Conservation (phyloP, 2,888 invertebrate genomes). For the Oxyteleia sp. region DNA sequence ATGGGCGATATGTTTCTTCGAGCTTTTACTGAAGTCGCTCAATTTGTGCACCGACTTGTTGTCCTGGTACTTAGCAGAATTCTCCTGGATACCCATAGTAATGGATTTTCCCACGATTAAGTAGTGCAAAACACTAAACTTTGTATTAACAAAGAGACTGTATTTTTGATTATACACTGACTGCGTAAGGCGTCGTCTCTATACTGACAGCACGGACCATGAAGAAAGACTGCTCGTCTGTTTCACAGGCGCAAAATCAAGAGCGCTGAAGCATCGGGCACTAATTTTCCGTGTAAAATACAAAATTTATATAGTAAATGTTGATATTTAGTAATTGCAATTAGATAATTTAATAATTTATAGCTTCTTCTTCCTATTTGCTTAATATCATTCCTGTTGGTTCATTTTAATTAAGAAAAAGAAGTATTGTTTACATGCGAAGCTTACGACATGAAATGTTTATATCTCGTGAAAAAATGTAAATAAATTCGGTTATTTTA, state of each 20-base stretch:
- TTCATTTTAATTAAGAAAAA: conserved; percentile 16
- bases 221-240: conserved; percentile 23
- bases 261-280: conserved; percentile 26
- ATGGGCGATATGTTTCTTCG: conserved; percentile 1
- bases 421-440: conserved; percentile 4
- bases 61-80: neutral
- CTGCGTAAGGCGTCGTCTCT: neutral
- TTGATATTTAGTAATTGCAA: neutral
- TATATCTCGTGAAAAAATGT: conserved; percentile 36
- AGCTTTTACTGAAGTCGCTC: conserved; percentile 2
- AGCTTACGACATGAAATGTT: neutral
- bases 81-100: neutral
- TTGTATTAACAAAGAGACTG: neutral
- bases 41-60: neutral
- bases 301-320: neutral
- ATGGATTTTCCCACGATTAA: neutral
- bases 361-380: neutral
- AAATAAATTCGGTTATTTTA: conserved; percentile 3
- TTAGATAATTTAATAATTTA: neutral
- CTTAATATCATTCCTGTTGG: neutral
- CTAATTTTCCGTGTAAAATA: conserved; percentile 11
- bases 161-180: neutral
- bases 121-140: neutral
- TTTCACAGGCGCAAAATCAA: conserved; percentile 32
- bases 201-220: conserved; percentile 47